Evolutionary conservation across 2,113 vertebrate species (phyloP), one percentile per base, ranked within the genome.

Genomic region (Dasyurus viverrinus): DNA sequence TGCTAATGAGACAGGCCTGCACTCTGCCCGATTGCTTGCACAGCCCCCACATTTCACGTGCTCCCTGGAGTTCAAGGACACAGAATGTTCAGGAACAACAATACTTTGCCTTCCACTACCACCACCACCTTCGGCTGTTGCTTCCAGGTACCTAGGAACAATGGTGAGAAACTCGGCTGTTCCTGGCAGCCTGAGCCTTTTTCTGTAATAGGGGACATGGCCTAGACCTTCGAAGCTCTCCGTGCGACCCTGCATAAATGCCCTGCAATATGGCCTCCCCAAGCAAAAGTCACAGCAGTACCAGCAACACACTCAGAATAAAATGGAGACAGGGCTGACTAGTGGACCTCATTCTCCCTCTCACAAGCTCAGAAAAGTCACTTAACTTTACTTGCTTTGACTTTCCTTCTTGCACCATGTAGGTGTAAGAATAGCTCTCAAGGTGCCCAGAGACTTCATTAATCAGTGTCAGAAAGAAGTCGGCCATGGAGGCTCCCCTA

Each of bases 381-480:
- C n/a, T 90, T 91, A 55, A 89, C 24, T 94, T 91, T 91, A 84
- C 42, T 90, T 53, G 3, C 3, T 92, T 93, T 92, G 50, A 90
- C 53, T 96, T 90, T 89, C 10, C 91, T 57, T 76, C 30, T 94
- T 91, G 47, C 26, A 50, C 26, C 27, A 90, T n/a, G 22, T 68
- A 93, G 94, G 91, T 93, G 91, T 95, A 52, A 89, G 30, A 90
- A 2, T 68, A 91, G 36, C 27, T 95, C 60, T 93, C 93, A 95
- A 84, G 54, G 24, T 94, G 25, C n/a, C 46, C 0, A 93, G 93
- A 94, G 89, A 30, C 27, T 93, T 95, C 93, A 94, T 93, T 93
- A 94, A 93, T 95, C n/a, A 94, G 55, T 91, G 52, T 95, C 52
- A 46, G 50, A 96, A 95, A 93, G 92, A 55, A 53, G 48, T 60